Conservation (phyloP, 2,888 invertebrate species). For the Lithodes maja region DNA sequence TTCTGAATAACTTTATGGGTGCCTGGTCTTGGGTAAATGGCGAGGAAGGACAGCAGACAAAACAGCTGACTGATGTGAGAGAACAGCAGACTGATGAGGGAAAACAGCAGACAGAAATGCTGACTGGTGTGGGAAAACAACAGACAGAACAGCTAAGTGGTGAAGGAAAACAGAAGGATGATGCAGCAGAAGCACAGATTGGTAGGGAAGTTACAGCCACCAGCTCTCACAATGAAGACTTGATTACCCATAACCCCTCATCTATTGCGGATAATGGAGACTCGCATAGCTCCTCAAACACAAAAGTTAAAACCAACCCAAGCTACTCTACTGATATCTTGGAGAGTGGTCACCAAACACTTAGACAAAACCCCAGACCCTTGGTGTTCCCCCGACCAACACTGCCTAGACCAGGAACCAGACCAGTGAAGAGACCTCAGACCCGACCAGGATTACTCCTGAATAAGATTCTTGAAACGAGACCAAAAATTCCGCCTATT, state of each 20-base stretch:
- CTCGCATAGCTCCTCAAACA: too few species aligned
- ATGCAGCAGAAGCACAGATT: background rate
- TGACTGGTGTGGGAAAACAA: background rate
- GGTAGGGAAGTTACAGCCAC: background rate
- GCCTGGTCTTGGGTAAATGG: conserved; percentile 30
- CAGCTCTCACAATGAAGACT: background rate
- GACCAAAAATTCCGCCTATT: too few species aligned
- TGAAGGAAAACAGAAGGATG: too few species aligned
- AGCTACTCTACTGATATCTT: too few species aligned
- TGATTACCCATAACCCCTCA: too few species aligned
- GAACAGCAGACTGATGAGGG: background rate
- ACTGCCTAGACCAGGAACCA: background rate
- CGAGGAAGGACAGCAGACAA: background rate
- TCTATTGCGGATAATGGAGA: too few species aligned
- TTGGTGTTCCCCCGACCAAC: background rate
- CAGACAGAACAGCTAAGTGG: too few species aligned
- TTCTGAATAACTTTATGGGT: conserved; percentile 31
- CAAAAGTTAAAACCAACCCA: too few species aligned
- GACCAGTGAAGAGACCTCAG: background rate
- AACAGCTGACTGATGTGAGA: background rate
- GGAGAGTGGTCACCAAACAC: too few species aligned
- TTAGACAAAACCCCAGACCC: background rate
- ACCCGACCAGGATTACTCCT: too few species aligned
- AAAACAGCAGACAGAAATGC: background rate
- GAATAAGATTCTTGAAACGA: too few species aligned